Evolutionary conservation across 2,888 invertebrate species (phyloP), one percentile per base, ranked within the genome.

Genomic region (Pammene aurita): DNA sequence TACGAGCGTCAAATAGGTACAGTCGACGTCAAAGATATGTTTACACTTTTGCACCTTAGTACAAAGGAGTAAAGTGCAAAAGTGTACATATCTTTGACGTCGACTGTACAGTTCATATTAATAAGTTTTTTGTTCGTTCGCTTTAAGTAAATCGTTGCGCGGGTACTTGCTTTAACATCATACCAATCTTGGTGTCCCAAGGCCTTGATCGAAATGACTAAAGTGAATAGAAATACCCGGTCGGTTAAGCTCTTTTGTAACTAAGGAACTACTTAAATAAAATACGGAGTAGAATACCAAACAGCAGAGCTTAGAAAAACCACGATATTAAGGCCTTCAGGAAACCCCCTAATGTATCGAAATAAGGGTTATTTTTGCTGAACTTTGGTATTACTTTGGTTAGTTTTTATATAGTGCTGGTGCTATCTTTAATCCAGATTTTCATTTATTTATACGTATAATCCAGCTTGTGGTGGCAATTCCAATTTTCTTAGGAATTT

Each of bases 91-190:
- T n/a, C n/a, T n/a, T n/a, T n/a, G n/a, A n/a, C n/a, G n/a, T n/a
- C n/a, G n/a, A n/a, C n/a, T n/a, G n/a, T n/a, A 50, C 63, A 44
- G 63, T 63, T 57, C 57, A 68, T 68, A 63, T 57, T 57, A 57
- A 68, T 35, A 63, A 63, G 67, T 68, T 63, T 67, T 63, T 68
- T 68, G 50, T 50, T 18, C 67, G 26, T 14, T 14, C n/a, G 34
- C n/a, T 56, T 41, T 58, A 55, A 67, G 55, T 11, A 62, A 67
- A 62, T 13, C 63, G 57, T 63, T 50, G 48, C 42, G 62, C 56
- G 62, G 63, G 38, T 18, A 14, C n/a, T 14, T 35, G 63, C 57
- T 52, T 62, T 26, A 63, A 61, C 55, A 50, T 26, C 26, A 4
- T 42, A 34, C 62, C 26, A 10, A 57, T 57, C 26, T 34, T 41